These are phyloP conservation scores for Crossaster papposus DNA, from an alignment of 53 echinoderm and acorn worm genomes.

Conservation along the genomic window DNA sequence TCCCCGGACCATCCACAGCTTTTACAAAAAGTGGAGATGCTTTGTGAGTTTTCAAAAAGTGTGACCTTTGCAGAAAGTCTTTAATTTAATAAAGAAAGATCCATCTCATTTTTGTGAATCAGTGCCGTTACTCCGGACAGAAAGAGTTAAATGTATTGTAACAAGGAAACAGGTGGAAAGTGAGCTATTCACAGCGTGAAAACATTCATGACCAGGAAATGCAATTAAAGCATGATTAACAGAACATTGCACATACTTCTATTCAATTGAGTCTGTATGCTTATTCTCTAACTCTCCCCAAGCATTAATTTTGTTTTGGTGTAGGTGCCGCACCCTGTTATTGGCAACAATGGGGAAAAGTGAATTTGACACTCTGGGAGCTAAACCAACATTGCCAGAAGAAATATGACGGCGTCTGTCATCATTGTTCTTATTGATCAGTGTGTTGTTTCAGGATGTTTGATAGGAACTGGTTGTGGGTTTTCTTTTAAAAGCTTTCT, in stretches of 20 bases:
- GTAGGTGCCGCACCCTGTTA: neutral
- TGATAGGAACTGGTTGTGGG: neutral
- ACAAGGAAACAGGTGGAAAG: neutral
- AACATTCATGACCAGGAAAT: conserved; percentile 12
- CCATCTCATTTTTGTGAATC: too few species aligned
- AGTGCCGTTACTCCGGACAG: neutral
- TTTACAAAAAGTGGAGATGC: too few species aligned
- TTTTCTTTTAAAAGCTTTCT: conserved; percentile 10
- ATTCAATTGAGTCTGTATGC: neutral
- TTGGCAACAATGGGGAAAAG: conserved; percentile 1
- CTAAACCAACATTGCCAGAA: conserved; percentile 30
- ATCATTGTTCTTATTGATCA: conserved; percentile 3
- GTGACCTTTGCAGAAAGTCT: too few species aligned
- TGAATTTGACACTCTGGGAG: neutral
- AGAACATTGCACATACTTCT: neutral
- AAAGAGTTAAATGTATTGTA: neutral
- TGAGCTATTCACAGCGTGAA: neutral
- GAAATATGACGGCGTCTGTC: conserved; percentile 27
- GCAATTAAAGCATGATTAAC: neutral
- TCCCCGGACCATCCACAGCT: too few species aligned
- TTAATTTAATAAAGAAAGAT: too few species aligned
- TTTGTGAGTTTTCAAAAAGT: too few species aligned
- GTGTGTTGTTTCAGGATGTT: neutral
- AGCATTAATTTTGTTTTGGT: neutral
- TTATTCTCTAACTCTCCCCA: neutral